Evolutionary conservation across 37 sponge, comb jelly and placozoan genomes (phyloP), one percentile per base, ranked within the genome.

Genomic region (Beroe forskalii): DNA sequence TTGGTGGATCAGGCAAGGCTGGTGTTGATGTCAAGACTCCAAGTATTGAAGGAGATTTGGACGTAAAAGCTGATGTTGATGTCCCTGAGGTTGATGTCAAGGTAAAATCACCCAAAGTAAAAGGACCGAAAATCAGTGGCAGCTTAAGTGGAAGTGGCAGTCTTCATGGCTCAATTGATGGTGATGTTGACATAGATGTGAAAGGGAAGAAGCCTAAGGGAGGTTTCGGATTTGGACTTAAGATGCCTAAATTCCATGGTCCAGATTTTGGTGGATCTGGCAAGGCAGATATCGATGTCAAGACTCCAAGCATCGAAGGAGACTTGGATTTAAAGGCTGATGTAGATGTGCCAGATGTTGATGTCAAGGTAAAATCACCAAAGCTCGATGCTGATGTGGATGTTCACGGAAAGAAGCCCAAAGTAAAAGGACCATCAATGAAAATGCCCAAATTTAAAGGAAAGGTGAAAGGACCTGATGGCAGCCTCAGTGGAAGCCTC

Each of bases 371-470:
- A 9, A 41, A 41, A 27, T 8, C 25, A 80, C 24, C 66, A 6
- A 22, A 64, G 27, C 4, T 64, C 4, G 86, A 80, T 25, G 86
- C 86, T 25, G 86, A 80, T 42, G 23, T 80, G 4, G 86, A 80
- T 44, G 55, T 80, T 20, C 86, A 32, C 4, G 55, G 23, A 0
- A 22, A 22, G 23, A 37, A 80, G n/a, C 14, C 40, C n/a, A 80
- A 80, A 38, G 44, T 80, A 2, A 80, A 80, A 23, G 86, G 55
- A 20, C 38, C 32, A 19, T 64, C 66, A 27, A 22, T 64, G 31
- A 80, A 80, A 25, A n/a, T 9, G 44, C 86, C 86, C 44, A 80
- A 80, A 44, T 80, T 80, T 23, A 80, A 42, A 25, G 86, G 55
- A 4, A 80, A 44, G n/a, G 30, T 37, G 12, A 80, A 41, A 25